Evolutionary conservation across 2,888 invertebrate genomes (phyloP).

Genomic region (Heliconius charithonia): DNA sequence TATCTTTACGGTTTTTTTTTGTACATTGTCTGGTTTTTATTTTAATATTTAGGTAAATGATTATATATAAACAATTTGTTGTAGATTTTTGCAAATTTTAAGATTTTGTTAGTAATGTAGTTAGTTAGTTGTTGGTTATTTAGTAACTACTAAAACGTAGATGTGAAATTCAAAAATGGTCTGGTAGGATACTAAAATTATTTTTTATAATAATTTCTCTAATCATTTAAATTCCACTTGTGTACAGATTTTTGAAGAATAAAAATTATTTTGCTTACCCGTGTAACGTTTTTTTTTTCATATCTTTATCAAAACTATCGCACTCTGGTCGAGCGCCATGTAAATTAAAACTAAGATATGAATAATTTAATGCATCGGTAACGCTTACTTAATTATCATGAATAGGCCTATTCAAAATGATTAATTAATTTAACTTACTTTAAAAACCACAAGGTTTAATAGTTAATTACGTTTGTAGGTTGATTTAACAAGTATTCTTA

Average conservation of each 20-base stretch:
- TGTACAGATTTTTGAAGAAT: background rate
- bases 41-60: background rate
- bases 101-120: background rate
- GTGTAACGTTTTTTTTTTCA: background rate
- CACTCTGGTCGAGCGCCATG: slow-evolving; percentile 31
- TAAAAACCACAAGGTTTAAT: background rate
- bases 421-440: slow-evolving; percentile 26
- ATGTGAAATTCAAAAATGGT: too few relatives aligned
- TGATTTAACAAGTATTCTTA: slow-evolving; percentile 4
- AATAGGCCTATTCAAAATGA: slow-evolving; percentile 35
- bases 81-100: too few relatives aligned
- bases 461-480: background rate
- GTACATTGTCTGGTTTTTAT: background rate
- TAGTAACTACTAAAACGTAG: too few relatives aligned
- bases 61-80: background rate
- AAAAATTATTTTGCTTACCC: background rate
- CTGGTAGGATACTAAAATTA: too few relatives aligned
- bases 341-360: slow-evolving; percentile 45
- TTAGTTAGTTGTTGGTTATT: too few relatives aligned
- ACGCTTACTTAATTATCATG: slow-evolving; percentile 40
- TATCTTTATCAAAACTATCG: slow-evolving; percentile 5
- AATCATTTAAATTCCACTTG: background rate
- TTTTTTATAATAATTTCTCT: background rate
- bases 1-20: slow-evolving; percentile 3
- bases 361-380: slow-evolving; percentile 46